Evolutionary conservation across 2,888 invertebrate species (phyloP), one percentile per base, ranked within the genome.

Genomic region (Diaperis boleti): DNA sequence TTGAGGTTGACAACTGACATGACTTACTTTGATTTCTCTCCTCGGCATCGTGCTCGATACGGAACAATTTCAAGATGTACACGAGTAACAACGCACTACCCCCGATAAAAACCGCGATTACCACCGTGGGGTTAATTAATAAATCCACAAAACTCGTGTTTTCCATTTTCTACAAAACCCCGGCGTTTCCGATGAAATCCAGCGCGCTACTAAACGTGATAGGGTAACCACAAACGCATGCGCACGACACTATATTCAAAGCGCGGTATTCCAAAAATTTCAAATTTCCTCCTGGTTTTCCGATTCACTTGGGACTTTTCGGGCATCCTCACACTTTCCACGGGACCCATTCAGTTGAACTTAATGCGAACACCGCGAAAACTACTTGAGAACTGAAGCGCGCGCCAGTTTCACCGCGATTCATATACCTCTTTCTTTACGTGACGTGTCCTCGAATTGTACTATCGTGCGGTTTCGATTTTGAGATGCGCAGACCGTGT

Each of bases 101-200:
- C 65, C 78, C 79, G 59, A 77, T 61, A 47, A 79, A 71, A 54
- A 74, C 66, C 59, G 74, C 67, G 14, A 75, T 49, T 7, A 78
- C 55, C 60, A 78, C 66, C 13, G 76, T 69, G 20, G 76, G 74
- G 62, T 70, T 74, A 17, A 70, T 69, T 29, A 75, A 54, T 44
- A 72, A 68, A 64, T 68, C 74, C 15, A 79, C 71, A 18, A 77
- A 8, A 68, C 45, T 64, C 61, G 83, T 81, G 11, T 81, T 75
- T 61, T 78, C 76, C 74, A 75, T 75, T 66, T 69, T 78, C 42
- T 20, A 54, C 10, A 57, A 56, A 56, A 52, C 6, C 18, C 37
- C 37, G 45, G 57, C 47, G 47, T 50, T 60, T 39, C 41, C 42
- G 44, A 33, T 35, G 17, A 42, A 60, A 35, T 60, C 52, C 49